These are phyloP conservation scores for Stictonetta naevosa DNA, from an alignment of 2,113 vertebrate genomes.

Conservation along the genomic window DNA sequence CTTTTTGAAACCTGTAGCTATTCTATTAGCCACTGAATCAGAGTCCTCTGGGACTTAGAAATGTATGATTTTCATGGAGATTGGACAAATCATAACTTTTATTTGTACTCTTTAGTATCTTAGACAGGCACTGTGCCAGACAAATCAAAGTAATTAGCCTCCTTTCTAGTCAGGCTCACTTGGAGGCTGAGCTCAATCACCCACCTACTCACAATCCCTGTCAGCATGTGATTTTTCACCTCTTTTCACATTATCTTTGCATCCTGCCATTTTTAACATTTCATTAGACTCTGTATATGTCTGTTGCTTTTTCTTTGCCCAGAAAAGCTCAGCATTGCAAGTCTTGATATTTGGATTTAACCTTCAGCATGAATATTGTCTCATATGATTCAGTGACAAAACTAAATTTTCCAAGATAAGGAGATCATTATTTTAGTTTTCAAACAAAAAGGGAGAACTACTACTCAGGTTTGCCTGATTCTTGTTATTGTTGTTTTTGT, in stretches of 20 bases:
- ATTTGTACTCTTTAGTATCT: not conserved
- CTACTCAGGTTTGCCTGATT: not conserved
- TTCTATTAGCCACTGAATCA: not conserved
- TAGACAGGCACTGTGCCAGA: not conserved
- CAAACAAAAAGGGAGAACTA: not conserved
- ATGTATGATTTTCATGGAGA: not conserved
- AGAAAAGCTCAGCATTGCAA: not conserved
- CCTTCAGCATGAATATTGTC: not conserved
- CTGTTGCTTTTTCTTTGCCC: not conserved
- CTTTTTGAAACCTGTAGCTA: not conserved
- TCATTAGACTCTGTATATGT: not conserved
- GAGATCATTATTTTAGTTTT: slow-evolving; percentile 23
- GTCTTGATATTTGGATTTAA: not conserved
- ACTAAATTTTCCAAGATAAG: not conserved
- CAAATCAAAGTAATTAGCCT: not conserved
- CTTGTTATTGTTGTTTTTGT: not conserved
- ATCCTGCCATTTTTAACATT: not conserved
- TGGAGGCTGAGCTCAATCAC: slow-evolving; percentile 12
- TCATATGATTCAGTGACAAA: not conserved
- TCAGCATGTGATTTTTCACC: slow-evolving; percentile 27
- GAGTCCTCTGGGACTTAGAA: not conserved
- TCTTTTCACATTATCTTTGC: not conserved
- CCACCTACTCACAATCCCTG: not conserved
- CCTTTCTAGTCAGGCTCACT: not conserved
- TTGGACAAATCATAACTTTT: not conserved